These are phyloP conservation scores for Chrosomus eos DNA, from an alignment of 2,797 vertebrate genomes.

Conservation along the genomic window DNA sequence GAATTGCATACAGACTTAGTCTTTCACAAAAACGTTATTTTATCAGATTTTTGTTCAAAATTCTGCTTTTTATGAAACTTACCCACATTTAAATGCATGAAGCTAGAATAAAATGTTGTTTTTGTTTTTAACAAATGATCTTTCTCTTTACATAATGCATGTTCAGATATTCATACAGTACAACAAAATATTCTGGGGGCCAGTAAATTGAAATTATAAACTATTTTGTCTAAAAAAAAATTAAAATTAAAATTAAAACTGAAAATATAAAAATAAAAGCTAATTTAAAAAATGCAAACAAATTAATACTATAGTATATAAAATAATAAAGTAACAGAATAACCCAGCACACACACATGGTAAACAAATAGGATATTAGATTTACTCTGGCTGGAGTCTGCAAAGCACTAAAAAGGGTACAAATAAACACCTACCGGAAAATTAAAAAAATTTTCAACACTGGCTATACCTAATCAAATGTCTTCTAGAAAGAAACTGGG, in stretches of 20 bases:
- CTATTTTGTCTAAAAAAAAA: too few species aligned
- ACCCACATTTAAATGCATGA: neutral
- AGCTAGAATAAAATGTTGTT: too few species aligned
- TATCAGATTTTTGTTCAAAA: too few species aligned
- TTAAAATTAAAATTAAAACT: neutral
- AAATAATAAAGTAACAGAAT: neutral
- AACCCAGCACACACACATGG: too few species aligned
- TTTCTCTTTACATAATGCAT: neutral
- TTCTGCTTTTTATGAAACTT: neutral
- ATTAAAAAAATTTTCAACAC: too few species aligned
- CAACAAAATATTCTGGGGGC: neutral
- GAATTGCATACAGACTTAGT: neutral
- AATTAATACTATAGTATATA: neutral
- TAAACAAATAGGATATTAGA: neutral
- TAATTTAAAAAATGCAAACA: too few species aligned
- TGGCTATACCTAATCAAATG: conserved; percentile 18
- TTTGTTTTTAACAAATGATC: too few species aligned
- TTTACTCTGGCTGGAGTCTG: neutral
- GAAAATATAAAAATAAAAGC: neutral
- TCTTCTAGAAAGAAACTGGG: conserved; percentile 21
- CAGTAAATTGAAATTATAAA: too few species aligned
- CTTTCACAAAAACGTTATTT: too few species aligned
- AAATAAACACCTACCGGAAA: neutral
- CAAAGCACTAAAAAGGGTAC: neutral
- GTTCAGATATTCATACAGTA: neutral